Base-by-base conservation (phyloP, 2,797 vertebrate genomes). In the Percopsis omiscomaycus region DNA sequence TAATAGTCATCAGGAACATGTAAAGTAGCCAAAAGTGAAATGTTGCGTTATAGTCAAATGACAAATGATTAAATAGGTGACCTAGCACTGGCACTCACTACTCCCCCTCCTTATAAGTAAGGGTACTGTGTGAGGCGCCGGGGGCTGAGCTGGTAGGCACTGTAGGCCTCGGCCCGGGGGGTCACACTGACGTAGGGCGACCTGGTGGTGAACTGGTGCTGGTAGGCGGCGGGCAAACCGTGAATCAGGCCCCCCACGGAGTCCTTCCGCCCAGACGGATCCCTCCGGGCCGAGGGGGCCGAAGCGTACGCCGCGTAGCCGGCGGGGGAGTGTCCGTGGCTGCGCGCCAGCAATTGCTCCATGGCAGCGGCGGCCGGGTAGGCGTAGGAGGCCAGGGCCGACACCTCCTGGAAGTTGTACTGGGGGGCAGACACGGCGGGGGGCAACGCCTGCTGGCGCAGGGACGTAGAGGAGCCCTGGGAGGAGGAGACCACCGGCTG, bases 121-220 rank as follows among this genome's bases (percentile, higher is more conserved):
- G 96, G 96, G 86, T 97, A 99, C 91, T 98, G 96, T 68, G 95
- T 85, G 80, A 98, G 94, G 86, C 96, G 95, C 22, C 95, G 92
- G 12, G 96, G 97, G 86, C 97, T 99, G 67, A 99, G 92, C 69
- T 95, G 96, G 85, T 97, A 99, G 92, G 95, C 94, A 86, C 92
- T 91, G 89, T 98, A 99, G 69, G 96, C 94, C 77, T 96, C 88
- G 58, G 85, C 82, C 50, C 88, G 85, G 3, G 89, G 88, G 0
- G 88, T 86, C 66, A 89, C 86, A 3, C 87, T 95, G 47, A 95
- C 90, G 47, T 97, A 95, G 69, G 97, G 95, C 45, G 95, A 94
- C 27, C 83, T 89, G 13, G 88, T 32, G 10, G 89, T 57, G 68
- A 97, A 98, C 84, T 94, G 96, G 85, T 97, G 98, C 88, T 97